Base-by-base conservation (phyloP, 1,140 invertebrate genomes). In the Drosophila auraria region DNA sequence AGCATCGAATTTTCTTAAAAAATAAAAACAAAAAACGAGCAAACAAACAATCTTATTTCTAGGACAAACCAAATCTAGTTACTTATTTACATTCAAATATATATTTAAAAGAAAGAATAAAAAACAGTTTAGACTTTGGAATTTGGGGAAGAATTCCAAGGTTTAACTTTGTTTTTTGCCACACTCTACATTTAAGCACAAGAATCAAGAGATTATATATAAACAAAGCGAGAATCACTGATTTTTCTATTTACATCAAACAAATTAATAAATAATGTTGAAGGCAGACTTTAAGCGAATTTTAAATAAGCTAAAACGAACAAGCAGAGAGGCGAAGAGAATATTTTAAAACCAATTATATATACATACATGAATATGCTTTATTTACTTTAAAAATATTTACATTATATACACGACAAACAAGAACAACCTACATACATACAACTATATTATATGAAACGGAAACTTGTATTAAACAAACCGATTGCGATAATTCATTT, bases 101-200 rank as follows among this genome's bases (percentile, higher is more conserved):
- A 49, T 25, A 40, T 50, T 68, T 64, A 62, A 25, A 33, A 63
- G 60, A 62, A 25, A 38, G 14, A 36, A 61, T 25, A 53, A 69
- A 69, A 61, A 92, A 92, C 91, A 66, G 79, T 77, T 82, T 82
- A 65, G 71, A 58, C 80, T 73, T 92, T 92, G 90, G 78, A 92
- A 87, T 93, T 93, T 93, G 92, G 92, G 92, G 92, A 93, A 93
- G 92, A 91, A 92, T 92, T 93, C 82, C 80, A 87, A 80, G 73
- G 83, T 78, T 81, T 84, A 74, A 83, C 78, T 83, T 71, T 75
- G 86, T 92, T 89, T 90, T 86, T 44, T 49, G 25, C 44, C 44
- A 71, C 65, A 86, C 68, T 51, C 54, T 73, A 74, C 56, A 56
- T 50, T 40, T 77, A 80, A 77, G 77, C 80, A 90, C 81, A 62